Percentiles rank a stretch among this genome's conserved stretches.
These are phyloP conservation scores for Stratiomys singularior DNA, from an alignment of 2,888 invertebrate genomes.

Conservation along the genomic window DNA sequence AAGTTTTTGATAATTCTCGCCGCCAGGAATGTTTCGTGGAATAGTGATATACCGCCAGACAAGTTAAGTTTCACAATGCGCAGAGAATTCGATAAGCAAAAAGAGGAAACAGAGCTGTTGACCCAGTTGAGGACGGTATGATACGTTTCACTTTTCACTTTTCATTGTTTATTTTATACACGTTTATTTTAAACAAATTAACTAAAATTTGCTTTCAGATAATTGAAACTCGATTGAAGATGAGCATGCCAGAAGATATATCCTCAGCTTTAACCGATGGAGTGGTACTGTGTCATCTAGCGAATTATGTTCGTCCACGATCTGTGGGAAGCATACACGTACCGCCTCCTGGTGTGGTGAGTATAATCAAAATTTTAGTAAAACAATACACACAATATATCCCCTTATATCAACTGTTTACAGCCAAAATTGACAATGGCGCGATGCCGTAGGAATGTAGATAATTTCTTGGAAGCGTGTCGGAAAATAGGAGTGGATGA, in stretches of 20 bases:
- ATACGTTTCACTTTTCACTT: no score
- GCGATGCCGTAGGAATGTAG: conserved; percentile 92
- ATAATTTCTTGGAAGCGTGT: conserved; percentile 95
- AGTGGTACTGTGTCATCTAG: conserved; percentile 93
- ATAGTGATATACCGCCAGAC: conserved; percentile 75
- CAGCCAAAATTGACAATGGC: conserved; percentile 97
- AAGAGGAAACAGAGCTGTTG: conserved; percentile 87
- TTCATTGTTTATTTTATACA: no score
- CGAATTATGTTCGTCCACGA: conserved; percentile 90
- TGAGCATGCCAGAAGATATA: conserved; percentile 87
- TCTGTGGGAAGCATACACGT: conserved; percentile 95
- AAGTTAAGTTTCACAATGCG: conserved; percentile 92
- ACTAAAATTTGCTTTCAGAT: conserved; percentile 69
- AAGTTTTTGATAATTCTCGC: background rate
- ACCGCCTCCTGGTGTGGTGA: conserved; percentile 90
- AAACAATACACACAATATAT: background rate
- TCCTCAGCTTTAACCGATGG: conserved; percentile 89
- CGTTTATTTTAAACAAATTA: no score
- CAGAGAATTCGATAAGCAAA: conserved; percentile 89
- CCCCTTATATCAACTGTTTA: conserved; percentile 40
- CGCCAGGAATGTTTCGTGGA: conserved; percentile 73
- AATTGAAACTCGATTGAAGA: conserved; percentile 89
- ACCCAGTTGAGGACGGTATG: conserved; percentile 82
- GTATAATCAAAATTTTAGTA: conserved; percentile 57
- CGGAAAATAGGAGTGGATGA: conserved; percentile 93